A percentile compares a stretch with the other conserved stretches of the same genome.
Conservation (phyloP, 1,140 invertebrate species). For the Bicyclus anynana region DNA sequence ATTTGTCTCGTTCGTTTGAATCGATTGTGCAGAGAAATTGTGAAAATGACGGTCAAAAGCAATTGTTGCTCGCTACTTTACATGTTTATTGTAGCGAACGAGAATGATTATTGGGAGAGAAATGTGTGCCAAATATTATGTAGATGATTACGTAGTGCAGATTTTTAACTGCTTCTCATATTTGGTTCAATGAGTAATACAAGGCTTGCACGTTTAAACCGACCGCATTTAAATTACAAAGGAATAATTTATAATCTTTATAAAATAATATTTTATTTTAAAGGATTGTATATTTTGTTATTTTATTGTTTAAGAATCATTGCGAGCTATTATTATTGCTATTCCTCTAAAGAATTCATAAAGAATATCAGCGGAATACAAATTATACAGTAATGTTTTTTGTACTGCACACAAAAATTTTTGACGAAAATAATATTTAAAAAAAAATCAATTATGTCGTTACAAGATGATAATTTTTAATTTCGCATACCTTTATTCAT, state of each 20-base stretch:
- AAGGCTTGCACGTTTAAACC: not conserved
- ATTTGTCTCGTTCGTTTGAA: constrained; percentile 47
- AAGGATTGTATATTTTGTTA: not conserved
- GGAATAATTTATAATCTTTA: not conserved
- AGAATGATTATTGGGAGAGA: constrained; percentile 27
- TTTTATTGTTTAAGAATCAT: not conserved
- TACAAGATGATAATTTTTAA: no score
- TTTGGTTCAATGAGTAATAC: not conserved
- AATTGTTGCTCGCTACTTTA: not conserved
- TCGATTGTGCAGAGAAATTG: constrained; percentile 4
- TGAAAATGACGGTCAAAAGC: not conserved
- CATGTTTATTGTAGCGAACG: constrained; percentile 8
- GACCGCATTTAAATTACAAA: constrained; percentile 11
- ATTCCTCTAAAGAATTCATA: not conserved
- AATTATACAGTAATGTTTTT: no score
- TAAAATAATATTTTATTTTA: not conserved
- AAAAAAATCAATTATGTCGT: no score
- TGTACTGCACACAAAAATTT: no score
- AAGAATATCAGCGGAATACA: not conserved
- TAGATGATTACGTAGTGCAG: constrained; percentile 40
- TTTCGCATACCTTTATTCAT: not conserved
- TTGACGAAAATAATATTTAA: no score
- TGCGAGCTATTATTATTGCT: not conserved
- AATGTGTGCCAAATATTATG: constrained; percentile 71
- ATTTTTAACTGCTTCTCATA: not conserved